Base-by-base conservation (phyloP, 2,797 vertebrate genomes). In the Taeniopygia guttata region DNA sequence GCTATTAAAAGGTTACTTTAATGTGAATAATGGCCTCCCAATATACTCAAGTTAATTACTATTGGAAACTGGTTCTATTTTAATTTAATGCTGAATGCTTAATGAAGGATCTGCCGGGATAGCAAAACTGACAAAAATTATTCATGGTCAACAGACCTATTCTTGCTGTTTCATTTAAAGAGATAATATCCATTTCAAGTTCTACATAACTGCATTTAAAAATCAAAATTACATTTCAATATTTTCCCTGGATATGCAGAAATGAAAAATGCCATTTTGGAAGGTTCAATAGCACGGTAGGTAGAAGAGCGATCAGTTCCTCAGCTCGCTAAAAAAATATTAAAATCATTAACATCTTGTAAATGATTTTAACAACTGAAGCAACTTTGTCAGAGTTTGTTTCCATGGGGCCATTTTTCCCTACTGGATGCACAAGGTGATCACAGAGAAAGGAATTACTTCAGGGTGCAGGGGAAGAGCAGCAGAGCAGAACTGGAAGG, bases 31-130 rank as follows among this genome's bases (percentile, higher is more conserved):
- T 99, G 98, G 99, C 98, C 98, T 98, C 98, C 98, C 98, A 98
- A 99, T 99, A 99, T 99, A 99, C 99, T 99, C 99, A 98, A 99
- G 99, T 99, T 99, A 99, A 99, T 99, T 99, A 99, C 99, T 99
- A 99, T 99, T 99, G 99, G 99, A 99, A 99, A 99, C 98, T 98
- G 98, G 99, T 99, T 99, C 98, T 98, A 98, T 98, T 99, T 99
- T 99, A 99, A 99, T 99, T 99, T 99, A 99, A 99, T 98, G 98
- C 98, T 98, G 98, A 99, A 98, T 98, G 97, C 98, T 98, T 99
- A 99, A 99, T 99, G 98, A 99, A 99, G 98, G 98, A 99, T 99
- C 98, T 99, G 98, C 99, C 98, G 89, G 98, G 97, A 98, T 97
- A 98, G 98, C 98, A 98, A 98, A 99, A 99, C 97, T 98, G 98